Base-by-base conservation (phyloP, 2,113 vertebrate species). In the Aegithalos caudatus region DNA sequence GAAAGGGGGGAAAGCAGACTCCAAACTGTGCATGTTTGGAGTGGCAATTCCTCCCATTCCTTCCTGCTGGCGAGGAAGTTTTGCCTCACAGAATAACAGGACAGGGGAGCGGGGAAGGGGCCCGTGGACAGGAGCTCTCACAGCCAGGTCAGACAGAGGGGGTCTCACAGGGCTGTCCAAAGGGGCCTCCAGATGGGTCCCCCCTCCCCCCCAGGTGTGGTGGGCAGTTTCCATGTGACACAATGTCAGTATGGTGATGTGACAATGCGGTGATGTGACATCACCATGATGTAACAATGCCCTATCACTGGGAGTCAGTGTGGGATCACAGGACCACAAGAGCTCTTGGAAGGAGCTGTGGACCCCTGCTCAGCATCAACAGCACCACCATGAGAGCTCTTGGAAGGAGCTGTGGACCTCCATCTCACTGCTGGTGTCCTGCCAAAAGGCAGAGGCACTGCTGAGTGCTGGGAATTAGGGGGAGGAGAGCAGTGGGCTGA, bases 171-270 rank as follows among this genome's bases (percentile, higher is more conserved):
- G 35, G 12, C 51, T 48, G 50, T 40, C 42, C 60, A 28, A 40
- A 40, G 25, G 16, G 24, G 16, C 10, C 42, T 64, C 18, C 28
- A 33, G 58, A 23, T 1, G 1, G 18, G 1, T 7, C 9, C 20
- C 14, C 31, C 37, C 3, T 3, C 13, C 12, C 37, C 35, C 27
- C 25, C 2, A 4, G 25, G 42, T 17, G 31, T 50, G 71, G 31
- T 31, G 51, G 60, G 29, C 16, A 18, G 29, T 31, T 31, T 48
- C 21, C 0, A 0, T 42, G 31, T 42, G 66, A 48, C 1, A 1
- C 37, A 31, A 7, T 37, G 44, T 37, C 44, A 65, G 14, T 1
- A 0, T 0, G 1, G 35, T 22, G 66, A 64, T 54, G 47, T 29
- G 24, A 62, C 73, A 62, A 70, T 40, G 48, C 6, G 0, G 3